Evolutionary conservation across 2,113 vertebrate species (phyloP).

Genomic region (Phalacrocorax brasilianus): DNA sequence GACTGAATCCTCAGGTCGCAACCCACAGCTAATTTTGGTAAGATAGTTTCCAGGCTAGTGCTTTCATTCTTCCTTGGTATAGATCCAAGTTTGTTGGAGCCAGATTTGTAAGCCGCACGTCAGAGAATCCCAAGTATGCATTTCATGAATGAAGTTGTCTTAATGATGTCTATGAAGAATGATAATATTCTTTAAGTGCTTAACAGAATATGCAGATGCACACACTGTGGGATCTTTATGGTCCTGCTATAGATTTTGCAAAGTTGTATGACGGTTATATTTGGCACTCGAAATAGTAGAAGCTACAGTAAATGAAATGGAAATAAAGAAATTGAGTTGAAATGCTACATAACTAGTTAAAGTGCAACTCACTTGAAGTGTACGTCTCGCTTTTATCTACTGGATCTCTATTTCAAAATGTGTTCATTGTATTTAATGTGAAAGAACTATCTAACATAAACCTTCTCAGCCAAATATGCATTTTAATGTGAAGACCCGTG

Average conservation of each 20-base stretch:
- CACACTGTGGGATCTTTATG: not conserved
- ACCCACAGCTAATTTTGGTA: not conserved
- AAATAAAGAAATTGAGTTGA: not conserved
- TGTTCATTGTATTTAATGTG: not conserved
- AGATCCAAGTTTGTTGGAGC: not conserved
- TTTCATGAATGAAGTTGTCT: not conserved
- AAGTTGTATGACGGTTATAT: not conserved
- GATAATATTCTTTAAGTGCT: not conserved
- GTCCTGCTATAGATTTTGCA: not conserved
- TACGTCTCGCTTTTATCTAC: not conserved
- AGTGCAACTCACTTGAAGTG: not conserved
- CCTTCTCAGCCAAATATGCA: not conserved
- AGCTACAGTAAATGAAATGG: not conserved
- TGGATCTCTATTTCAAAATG: not conserved
- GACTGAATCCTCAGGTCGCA: not conserved
- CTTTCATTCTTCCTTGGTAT: not conserved
- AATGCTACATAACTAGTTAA: not conserved
- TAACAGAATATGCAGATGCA: not conserved
- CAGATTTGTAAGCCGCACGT: accelerated
- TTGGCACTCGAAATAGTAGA: not conserved
- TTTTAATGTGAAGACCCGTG: not conserved
- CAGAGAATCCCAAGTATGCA: not conserved
- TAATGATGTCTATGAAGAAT: not conserved
- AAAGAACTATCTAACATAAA: not conserved
- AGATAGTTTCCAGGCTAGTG: not conserved